Conservation (phyloP, 1,140 invertebrate species). For the Pseudobourletiella spinata region DNA sequence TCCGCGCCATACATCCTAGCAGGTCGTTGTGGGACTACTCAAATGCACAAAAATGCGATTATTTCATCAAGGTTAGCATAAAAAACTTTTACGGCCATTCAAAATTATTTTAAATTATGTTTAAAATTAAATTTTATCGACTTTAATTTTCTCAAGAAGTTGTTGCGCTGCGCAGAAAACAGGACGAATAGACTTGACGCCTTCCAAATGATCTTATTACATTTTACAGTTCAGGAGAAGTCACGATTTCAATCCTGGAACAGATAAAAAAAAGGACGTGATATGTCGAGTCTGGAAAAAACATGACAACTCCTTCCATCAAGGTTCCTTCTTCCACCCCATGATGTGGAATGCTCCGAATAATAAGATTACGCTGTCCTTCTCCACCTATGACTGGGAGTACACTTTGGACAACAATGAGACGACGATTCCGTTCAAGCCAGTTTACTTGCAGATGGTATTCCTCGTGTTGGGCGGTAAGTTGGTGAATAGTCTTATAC, state of each 20-base stretch:
- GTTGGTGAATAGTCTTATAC: not conserved
- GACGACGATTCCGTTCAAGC: not conserved
- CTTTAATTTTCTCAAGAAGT: not conserved
- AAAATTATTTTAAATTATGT: no score
- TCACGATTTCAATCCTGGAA: no score
- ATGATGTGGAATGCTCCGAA: conserved; percentile 10
- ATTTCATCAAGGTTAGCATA: conserved; percentile 7
- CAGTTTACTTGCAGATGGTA: conserved; percentile 1
- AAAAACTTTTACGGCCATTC: no score
- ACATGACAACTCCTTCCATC: not conserved
- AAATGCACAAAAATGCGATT: not conserved
- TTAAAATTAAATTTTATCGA: not conserved
- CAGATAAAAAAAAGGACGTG: not conserved
- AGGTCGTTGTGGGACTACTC: not conserved
- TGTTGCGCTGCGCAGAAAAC: no score
- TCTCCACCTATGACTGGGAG: conserved; percentile 6
- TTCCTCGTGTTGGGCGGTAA: conserved; percentile 6
- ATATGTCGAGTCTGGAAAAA: conserved; percentile 3
- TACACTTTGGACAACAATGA: not conserved
- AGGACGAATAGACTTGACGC: no score
- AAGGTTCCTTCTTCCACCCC: conserved; percentile 5
- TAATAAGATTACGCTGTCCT: conserved; percentile 7
- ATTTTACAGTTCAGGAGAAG: not conserved
- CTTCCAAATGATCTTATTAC: no score
- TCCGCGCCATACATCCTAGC: conserved; percentile 2